Conservation (phyloP, 2,797 vertebrate genomes). For the Eospalax fontanierii region DNA sequence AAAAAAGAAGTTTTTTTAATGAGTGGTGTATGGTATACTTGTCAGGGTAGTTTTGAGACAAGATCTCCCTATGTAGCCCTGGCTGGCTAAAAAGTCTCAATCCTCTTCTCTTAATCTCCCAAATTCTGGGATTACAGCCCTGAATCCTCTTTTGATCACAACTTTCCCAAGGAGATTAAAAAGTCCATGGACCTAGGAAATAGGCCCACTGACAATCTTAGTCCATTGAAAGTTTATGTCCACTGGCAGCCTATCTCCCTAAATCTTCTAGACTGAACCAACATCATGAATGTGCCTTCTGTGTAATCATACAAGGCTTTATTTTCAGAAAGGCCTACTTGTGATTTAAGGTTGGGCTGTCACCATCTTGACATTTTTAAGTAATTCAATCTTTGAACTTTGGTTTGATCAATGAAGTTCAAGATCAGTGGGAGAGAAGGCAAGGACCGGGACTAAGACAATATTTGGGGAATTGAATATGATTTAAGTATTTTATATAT, state of each 20-base stretch:
- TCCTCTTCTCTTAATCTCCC: no score
- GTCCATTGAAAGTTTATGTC: neutral
- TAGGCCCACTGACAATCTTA: neutral
- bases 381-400: constrained; percentile 27
- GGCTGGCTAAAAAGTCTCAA: neutral
- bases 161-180: neutral
- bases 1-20: no score
- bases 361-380: constrained; percentile 25
- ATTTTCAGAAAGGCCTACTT: neutral
- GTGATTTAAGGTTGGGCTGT: constrained; percentile 37
- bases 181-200: neutral
- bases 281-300: neutral
- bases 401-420: constrained; percentile 19
- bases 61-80: neutral
- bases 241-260: neutral
- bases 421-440: no score
- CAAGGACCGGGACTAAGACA: no score
- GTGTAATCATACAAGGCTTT: neutral
- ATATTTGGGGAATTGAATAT: no score
- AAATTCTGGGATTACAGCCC: neutral
- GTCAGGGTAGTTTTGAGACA: neutral
- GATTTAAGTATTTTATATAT: no score
- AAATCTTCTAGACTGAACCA: neutral
- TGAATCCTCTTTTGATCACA: constrained; percentile 1
- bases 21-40: no score